Evolutionary conservation across 2,888 invertebrate species (phyloP).

Genomic region (Eubasilissa splendida): DNA sequence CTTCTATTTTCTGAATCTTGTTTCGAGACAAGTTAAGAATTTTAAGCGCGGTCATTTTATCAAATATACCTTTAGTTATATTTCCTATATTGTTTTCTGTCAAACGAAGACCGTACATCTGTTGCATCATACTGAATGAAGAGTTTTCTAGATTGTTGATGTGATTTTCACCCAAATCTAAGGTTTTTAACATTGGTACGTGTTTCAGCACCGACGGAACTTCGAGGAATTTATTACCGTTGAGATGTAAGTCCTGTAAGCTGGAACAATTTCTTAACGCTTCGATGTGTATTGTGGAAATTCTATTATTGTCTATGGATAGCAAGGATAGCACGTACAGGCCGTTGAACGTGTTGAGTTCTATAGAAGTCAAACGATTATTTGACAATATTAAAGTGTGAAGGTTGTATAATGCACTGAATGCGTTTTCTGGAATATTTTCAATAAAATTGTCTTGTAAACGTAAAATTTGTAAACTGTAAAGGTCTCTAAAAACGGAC

Average conservation of each 20-base stretch:
- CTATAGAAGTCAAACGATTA: constrained; percentile 83
- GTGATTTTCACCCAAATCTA: constrained; percentile 90
- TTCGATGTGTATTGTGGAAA: constrained; percentile 82
- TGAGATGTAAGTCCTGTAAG: constrained; percentile 86
- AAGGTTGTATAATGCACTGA: constrained; percentile 82
- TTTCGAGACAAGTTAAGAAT: constrained; percentile 89
- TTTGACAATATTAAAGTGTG: constrained; percentile 87
- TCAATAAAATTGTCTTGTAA: constrained; percentile 87
- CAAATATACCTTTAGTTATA: constrained; percentile 85
- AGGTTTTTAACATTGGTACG: constrained; percentile 83
- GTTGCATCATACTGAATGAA: constrained; percentile 85
- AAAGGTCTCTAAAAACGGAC: constrained; percentile 83
- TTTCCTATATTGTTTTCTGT: constrained; percentile 89
- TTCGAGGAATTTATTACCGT: constrained; percentile 83
- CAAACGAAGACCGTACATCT: constrained; percentile 85
- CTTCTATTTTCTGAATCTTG: constrained; percentile 84
- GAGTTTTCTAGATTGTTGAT: constrained; percentile 84
- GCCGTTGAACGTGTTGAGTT: constrained; percentile 84
- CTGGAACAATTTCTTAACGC: constrained; percentile 85
- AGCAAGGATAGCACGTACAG: constrained; percentile 83
- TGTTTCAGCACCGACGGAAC: constrained; percentile 83
- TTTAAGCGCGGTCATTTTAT: constrained; percentile 83
- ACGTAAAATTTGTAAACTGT: constrained; percentile 84
- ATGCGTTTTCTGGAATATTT: constrained; percentile 83
- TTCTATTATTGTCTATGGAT: constrained; percentile 85